Base-by-base conservation (phyloP, 2,113 vertebrate genomes). In the Cyprinodon brontotheroides region DNA sequence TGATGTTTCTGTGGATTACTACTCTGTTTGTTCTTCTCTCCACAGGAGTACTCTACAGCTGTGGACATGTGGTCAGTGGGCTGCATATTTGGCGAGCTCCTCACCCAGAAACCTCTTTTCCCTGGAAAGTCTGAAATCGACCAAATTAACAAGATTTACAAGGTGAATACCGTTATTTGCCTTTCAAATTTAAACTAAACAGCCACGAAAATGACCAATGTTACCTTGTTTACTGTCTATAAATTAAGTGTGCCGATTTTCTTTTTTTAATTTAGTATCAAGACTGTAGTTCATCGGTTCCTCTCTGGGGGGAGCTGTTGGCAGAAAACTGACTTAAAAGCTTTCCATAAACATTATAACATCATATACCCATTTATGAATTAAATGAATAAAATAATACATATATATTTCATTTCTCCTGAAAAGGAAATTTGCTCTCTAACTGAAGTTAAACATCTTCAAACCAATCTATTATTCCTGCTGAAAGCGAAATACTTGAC, bases 61-160 rank as follows among this genome's bases (percentile, higher is more conserved):
- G 97, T 99, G 70, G 98, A 99, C 91, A 96, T 99, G 97, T 99
- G 98, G 98, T 99, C 98, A 0, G 98, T 99, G 59, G 98, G 98
- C 36, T 99, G 98, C 73, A 99, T 99, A 90, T 99, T 99, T 70
- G 98, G 97, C 68, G 98, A 99, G 85, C 95, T 99, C 37, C 87
- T 99, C 20, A 99, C 98, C 0, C 98, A 99, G 94, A 99, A 99
- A 82, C 98, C 98, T 0, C 94, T 99, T 8, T 99, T 99, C 79
- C 98, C 98, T 1, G 98, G 98, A 61, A 99, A 99, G 89, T 99
- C 98, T 0, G 98, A 99, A 70, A 98, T 99, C 0, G 98, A 99
- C 89, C 97, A 99, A 92, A 99, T 99, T 68, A 99, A 99, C 94
- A 98, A 98, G 92, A 92, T 99, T 50, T 99, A 98, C 77, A 99